Evolutionary conservation across 2,888 invertebrate species (phyloP).

Genomic region (Ochropleura plecta): DNA sequence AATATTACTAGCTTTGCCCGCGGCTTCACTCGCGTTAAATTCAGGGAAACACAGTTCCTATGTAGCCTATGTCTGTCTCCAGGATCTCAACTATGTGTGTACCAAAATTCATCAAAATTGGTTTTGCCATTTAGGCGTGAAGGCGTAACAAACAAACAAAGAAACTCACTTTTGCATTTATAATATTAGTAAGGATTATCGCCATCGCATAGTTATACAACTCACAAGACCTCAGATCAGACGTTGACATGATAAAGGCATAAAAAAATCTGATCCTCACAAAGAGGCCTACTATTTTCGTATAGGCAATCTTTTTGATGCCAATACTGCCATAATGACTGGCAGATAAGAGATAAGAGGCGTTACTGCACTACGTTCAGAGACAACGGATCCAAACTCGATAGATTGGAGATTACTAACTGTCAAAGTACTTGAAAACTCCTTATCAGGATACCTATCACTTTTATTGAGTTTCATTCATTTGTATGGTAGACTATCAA

Average conservation of each 20-base stretch:
- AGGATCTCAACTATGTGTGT: no score
- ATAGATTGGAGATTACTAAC: conserved; percentile 63
- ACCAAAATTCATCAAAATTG: no score
- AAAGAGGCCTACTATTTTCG: conserved; percentile 10
- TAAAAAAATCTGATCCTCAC: neutral
- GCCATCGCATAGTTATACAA: neutral
- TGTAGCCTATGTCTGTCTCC: no score
- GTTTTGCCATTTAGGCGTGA: no score
- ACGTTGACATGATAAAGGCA: neutral
- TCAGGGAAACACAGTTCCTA: no score
- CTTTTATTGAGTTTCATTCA: conserved; percentile 63
- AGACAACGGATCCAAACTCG: conserved; percentile 56
- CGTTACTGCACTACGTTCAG: conserved; percentile 61
- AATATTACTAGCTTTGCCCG: no score
- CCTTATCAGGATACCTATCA: conserved; percentile 57
- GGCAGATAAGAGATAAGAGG: conserved; percentile 55
- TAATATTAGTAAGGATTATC: no score
- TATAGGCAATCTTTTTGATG: conserved; percentile 17
- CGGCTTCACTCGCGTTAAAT: no score
- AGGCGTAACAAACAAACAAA: no score
- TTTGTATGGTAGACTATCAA: conserved; percentile 51
- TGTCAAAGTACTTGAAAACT: conserved; percentile 65
- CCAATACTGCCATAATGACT: conserved; percentile 44
- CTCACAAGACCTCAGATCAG: neutral
- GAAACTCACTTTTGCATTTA: no score